Percentiles rank a stretch among this genome's conserved stretches.
phyloP scores from a whole-genome alignment of 2,888 invertebrate species.

The Leptopterna dolabrata region DNA sequence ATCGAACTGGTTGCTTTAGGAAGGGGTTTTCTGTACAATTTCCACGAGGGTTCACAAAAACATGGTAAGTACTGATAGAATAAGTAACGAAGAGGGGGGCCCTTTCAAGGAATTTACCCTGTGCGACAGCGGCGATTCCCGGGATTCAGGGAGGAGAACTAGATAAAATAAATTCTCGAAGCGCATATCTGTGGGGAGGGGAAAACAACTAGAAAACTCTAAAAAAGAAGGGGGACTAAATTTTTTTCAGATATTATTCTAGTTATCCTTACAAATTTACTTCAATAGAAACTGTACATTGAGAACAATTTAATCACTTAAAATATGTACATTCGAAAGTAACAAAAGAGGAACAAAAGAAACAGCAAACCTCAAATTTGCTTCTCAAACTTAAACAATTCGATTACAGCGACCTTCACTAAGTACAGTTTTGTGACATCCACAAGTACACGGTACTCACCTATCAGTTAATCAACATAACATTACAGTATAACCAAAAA shows the following conservation, averaged over 20 bases:
- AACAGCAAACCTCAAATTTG: constrained; percentile 55
- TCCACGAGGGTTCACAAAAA: background rate
- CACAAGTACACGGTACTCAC: constrained; percentile 59
- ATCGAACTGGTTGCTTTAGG: background rate
- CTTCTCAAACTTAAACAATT: constrained; percentile 56
- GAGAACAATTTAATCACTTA: constrained; percentile 54
- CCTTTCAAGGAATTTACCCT: constrained; percentile 24
- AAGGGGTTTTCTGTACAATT: background rate
- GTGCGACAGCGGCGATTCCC: constrained; percentile 5
- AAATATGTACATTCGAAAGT: constrained; percentile 57
- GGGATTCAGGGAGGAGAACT: background rate
- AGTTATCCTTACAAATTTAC: constrained; percentile 52
- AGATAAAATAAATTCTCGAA: background rate
- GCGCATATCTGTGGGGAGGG: constrained; percentile 16
- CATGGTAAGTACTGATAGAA: background rate
- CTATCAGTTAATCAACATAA: constrained; percentile 24
- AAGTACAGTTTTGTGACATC: constrained; percentile 57
- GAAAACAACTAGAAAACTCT: constrained; percentile 42
- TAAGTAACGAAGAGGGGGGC: background rate
- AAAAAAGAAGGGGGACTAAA: constrained; percentile 38
- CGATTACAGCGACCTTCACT: constrained; percentile 48
- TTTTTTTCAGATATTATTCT: constrained; percentile 35
- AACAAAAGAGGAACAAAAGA: constrained; percentile 61
- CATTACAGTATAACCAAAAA: constrained; percentile 25
- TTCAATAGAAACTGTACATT: constrained; percentile 58